phyloP scores from a whole-genome alignment of 1,140 invertebrate species.

The Ganaspis sp. region DNA sequence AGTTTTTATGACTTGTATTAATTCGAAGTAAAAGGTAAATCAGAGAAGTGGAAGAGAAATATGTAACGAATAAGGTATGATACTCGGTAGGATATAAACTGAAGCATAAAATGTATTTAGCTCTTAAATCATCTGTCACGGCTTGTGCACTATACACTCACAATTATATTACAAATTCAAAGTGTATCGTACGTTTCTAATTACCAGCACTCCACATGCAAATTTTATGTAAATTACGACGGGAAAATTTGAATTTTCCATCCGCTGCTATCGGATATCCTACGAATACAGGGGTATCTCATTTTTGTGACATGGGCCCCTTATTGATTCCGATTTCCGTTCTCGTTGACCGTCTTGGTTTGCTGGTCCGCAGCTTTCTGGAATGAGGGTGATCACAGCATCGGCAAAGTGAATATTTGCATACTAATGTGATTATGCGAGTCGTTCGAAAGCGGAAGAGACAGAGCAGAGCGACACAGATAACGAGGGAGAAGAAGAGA shows the following conservation, averaged over 20 bases:
- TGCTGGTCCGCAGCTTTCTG: slow-evolving; percentile 21
- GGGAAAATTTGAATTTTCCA: slow-evolving; percentile 25
- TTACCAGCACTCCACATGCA: slow-evolving; percentile 31
- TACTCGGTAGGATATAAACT: background rate
- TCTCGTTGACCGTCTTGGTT: slow-evolving; percentile 27
- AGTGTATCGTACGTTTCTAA: slow-evolving; percentile 30
- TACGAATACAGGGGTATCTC: slow-evolving; percentile 1
- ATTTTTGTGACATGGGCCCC: background rate
- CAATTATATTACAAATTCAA: slow-evolving; percentile 30
- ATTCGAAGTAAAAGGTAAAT: background rate
- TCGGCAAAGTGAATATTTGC: slow-evolving; percentile 66
- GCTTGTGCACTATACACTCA: slow-evolving; percentile 10
- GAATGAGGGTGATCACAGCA: slow-evolving; percentile 48
- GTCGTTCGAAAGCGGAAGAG: slow-evolving; percentile 32
- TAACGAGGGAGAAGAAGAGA: slow-evolving; percentile 41
- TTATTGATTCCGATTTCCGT: slow-evolving; percentile 29
- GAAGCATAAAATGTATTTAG: slow-evolving; percentile 22
- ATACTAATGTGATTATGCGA: slow-evolving; percentile 65
- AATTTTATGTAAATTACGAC: slow-evolving; percentile 12
- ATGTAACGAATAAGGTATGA: background rate
- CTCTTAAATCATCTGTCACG: slow-evolving; percentile 15
- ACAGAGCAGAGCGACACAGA: slow-evolving; percentile 32
- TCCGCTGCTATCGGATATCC: slow-evolving; percentile 14
- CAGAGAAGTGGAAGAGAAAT: background rate
- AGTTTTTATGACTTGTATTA: no score